Evolutionary conservation across 2,113 vertebrate species (phyloP).

Genomic region (Chamaea fasciata): DNA sequence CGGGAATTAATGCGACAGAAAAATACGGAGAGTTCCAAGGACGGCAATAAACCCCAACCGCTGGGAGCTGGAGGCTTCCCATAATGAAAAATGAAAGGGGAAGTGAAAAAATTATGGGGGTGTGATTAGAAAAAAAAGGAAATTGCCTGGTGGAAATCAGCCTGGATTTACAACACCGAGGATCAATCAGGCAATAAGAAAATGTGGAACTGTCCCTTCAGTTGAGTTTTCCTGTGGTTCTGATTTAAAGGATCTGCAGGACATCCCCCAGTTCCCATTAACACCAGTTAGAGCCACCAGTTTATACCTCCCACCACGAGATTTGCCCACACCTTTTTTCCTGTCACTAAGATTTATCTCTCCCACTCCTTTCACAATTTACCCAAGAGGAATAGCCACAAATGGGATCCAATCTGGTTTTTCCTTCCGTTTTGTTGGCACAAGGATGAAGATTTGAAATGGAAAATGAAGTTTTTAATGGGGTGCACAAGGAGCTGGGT

Average conservation of each 20-base stretch:
- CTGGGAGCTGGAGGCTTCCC: background rate
- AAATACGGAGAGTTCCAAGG: background rate
- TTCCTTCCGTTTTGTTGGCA: background rate
- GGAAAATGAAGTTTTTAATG: background rate
- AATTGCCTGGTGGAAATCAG: slow-evolving; percentile 35
- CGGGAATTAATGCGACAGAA: background rate
- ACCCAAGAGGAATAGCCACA: background rate
- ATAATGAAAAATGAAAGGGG: background rate
- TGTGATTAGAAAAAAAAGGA: background rate
- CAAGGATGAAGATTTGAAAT: background rate
- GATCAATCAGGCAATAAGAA: background rate
- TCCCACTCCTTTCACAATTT: background rate
- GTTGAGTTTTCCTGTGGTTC: background rate
- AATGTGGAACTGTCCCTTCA: background rate
- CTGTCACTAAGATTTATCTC: background rate
- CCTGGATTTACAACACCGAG: background rate
- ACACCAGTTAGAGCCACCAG: background rate
- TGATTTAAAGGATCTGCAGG: background rate
- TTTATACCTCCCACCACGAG: background rate
- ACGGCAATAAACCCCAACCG: background rate
- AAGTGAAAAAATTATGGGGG: background rate
- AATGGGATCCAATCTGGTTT: background rate
- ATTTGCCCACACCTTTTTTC: background rate
- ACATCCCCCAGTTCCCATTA: background rate
- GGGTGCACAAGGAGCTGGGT: background rate